Conservation (phyloP, 2,113 vertebrate genomes). For the Nematolebias whitei region DNA sequence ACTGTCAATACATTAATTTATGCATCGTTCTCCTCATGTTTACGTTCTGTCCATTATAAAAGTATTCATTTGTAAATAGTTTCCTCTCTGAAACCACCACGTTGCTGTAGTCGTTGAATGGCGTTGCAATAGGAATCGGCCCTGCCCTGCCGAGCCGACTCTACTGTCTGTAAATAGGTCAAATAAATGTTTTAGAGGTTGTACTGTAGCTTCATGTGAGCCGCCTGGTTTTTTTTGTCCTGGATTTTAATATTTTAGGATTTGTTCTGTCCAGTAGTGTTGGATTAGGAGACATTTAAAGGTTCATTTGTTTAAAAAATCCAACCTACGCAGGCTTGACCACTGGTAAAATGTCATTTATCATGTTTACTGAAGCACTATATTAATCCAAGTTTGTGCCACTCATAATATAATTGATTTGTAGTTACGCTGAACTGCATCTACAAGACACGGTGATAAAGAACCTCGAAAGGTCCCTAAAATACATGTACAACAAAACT, state of each 20-base stretch:
- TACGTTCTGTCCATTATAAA: constrained; percentile 47
- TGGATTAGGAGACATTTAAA: not conserved
- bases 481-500: not conserved
- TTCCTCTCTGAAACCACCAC: constrained; percentile 37
- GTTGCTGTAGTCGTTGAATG: constrained; percentile 63
- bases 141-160: constrained; percentile 58
- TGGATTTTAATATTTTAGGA: constrained; percentile 6
- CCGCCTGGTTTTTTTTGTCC: constrained; percentile 40
- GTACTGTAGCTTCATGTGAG: constrained; percentile 45
- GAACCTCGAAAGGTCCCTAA: not conserved
- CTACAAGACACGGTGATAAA: not conserved
- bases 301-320: not conserved
- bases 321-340: not conserved
- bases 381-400: no score
- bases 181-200: constrained; percentile 82
- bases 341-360: not conserved
- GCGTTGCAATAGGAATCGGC: constrained; percentile 48
- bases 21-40: constrained; percentile 52
- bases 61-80: constrained; percentile 77
- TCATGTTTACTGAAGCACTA: not conserved
- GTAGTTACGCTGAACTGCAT: no score
- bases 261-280: no score
- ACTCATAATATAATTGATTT: no score
- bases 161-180: constrained; percentile 77
- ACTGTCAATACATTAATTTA: constrained; percentile 66